Evolutionary conservation across 2,797 vertebrate species (phyloP).

Genomic region (Artibeus jamaicensis): DNA sequence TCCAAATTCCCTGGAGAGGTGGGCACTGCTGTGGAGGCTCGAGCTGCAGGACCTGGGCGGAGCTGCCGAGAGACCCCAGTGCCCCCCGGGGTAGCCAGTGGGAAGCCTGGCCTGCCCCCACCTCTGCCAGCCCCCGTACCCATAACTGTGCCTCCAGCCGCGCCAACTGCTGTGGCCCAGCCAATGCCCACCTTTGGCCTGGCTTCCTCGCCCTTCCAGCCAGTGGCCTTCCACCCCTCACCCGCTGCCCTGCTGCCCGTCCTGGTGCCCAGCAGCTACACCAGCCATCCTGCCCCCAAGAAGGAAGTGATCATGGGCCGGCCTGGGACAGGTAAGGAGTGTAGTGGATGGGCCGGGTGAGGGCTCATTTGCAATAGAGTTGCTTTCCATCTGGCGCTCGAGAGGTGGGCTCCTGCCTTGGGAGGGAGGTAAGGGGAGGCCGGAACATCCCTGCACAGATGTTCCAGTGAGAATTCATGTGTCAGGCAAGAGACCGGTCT

Average conservation of each 20-base stretch:
- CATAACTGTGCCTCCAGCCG: constrained; percentile 74
- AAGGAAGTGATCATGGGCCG: constrained; percentile 96
- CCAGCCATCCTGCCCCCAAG: constrained; percentile 91
- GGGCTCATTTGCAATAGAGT: background rate
- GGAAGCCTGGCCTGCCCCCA: constrained; percentile 73
- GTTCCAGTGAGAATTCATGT: background rate
- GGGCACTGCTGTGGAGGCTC: constrained; percentile 79
- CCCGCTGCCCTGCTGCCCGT: constrained; percentile 93
- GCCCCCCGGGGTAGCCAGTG: constrained; percentile 83
- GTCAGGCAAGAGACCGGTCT: background rate
- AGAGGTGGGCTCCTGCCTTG: background rate
- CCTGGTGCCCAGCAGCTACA: constrained; percentile 90
- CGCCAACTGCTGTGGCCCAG: constrained; percentile 62
- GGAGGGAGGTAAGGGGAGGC: background rate
- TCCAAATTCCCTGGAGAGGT: constrained; percentile 81
- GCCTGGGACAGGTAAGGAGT: constrained; percentile 92
- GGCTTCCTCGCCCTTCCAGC: constrained; percentile 88
- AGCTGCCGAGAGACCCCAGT: constrained; percentile 68
- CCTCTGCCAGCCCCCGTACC: constrained; percentile 72
- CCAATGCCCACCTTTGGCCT: constrained; percentile 81
- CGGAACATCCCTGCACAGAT: background rate
- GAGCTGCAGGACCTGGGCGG: constrained; percentile 83
- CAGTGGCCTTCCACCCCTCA: constrained; percentile 93
- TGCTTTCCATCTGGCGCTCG: background rate
- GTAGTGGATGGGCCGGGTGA: background rate